Evolutionary conservation across 1,140 invertebrate genomes (phyloP), one percentile per base, ranked within the genome.

Genomic region (Leptinotarsa lineolata): DNA sequence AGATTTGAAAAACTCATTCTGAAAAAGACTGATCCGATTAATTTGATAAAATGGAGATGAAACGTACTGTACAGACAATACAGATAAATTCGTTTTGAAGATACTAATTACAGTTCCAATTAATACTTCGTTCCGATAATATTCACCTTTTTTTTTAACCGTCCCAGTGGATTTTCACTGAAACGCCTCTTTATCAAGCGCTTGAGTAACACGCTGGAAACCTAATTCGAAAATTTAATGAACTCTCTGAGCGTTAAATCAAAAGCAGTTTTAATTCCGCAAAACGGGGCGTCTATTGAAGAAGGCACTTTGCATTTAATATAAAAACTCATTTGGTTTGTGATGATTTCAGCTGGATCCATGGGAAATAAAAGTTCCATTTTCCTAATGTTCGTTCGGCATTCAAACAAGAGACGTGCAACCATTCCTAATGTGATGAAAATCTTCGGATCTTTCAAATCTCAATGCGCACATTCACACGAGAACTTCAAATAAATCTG

Each of bases 171-270:
- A 39, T 39, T 39, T 39, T 39, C 30, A 39, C 8, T 39, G 8
- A 39, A 39, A 39, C 2, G 11, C 8, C 30, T 39, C 30, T 39
- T 8, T 39, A 11, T 39, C 30, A n/a, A 54, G 16, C n/a, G 6
- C 48, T 8, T 1, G 48, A 18, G 15, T 15, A 54, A n/a, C 16
- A 54, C 48, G 48, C 15, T 5, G 15, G 13, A 54, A 54, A 54
- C n/a, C 15, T 54, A 54, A 54, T 54, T 54, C n/a, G 48, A 54
- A 54, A 54, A 54, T 54, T 54, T 54, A 54, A 54, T 54, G 15
- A 54, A 54, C 48, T 54, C 48, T 18, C 48, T 18, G 48, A n/a
- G 48, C 48, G 16, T 54, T 54, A 54, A 54, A 54, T 54, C 48
- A 54, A 54, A 54, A 18, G 48, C 48, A 54, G 6, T 54, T 54